phyloP scores from a whole-genome alignment of 37 sponge, comb jelly and placozoan genomes.

The Aplysina aerophoba region DNA sequence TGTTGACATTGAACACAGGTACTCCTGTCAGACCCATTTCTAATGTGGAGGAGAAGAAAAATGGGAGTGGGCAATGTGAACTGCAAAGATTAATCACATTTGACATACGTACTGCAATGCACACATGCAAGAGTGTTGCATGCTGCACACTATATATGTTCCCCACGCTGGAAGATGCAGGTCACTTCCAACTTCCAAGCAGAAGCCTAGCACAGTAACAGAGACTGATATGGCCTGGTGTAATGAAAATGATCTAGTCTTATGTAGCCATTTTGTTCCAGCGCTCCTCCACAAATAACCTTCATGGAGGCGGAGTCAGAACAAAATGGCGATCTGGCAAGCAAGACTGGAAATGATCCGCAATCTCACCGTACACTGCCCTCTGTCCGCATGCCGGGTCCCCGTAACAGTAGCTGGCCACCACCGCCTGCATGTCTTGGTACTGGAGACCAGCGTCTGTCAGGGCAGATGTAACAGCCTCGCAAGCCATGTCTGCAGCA shows the following conservation, averaged over 20 bases:
- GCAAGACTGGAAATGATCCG: too few relatives aligned
- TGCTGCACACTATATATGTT: background rate
- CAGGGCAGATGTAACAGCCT: constrained; percentile 62
- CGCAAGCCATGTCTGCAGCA: constrained; percentile 64
- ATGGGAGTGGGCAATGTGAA: background rate
- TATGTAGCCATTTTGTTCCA: too few relatives aligned
- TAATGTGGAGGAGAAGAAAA: background rate
- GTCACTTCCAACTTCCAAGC: too few relatives aligned
- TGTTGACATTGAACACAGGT: constrained; percentile 82
- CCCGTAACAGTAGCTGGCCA: constrained; percentile 80
- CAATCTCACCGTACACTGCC: too few relatives aligned
- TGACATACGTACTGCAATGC: background rate
- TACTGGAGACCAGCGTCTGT: constrained; percentile 66
- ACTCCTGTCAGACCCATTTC: constrained; percentile 62
- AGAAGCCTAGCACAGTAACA: too few relatives aligned
- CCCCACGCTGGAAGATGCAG: too few relatives aligned
- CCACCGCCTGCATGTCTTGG: constrained; percentile 65
- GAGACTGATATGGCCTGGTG: background rate
- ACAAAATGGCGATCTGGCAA: too few relatives aligned
- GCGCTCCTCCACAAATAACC: too few relatives aligned
- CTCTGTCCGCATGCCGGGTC: constrained; percentile 73
- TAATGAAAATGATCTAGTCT: too few relatives aligned
- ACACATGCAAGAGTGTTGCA: background rate
- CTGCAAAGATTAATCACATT: background rate
- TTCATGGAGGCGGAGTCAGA: too few relatives aligned